Evolutionary conservation across 2,797 vertebrate genomes (phyloP).

Genomic region (Crocodylus rhombifer): DNA sequence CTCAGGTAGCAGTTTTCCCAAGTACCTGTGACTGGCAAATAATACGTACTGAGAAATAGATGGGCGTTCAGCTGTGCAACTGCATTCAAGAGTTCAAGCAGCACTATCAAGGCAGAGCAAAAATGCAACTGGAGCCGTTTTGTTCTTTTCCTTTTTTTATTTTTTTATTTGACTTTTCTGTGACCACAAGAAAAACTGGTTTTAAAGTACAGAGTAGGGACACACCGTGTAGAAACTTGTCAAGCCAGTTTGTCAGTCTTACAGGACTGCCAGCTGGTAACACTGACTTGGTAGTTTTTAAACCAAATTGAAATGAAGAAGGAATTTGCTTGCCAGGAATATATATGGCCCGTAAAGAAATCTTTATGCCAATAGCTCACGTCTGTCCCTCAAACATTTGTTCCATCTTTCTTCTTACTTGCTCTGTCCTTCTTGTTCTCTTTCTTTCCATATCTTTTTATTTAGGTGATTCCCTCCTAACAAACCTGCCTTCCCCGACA

Average conservation of each 20-base stretch:
- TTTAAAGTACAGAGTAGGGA: constrained; percentile 52
- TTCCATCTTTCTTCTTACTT: not conserved
- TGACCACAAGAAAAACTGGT: constrained; percentile 76
- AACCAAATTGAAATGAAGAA: constrained; percentile 52
- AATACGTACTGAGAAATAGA: not conserved
- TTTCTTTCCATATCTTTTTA: not conserved
- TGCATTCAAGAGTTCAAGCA: constrained; percentile 6
- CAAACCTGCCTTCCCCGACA: not conserved
- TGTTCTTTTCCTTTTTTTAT: constrained; percentile 50
- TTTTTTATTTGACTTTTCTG: constrained; percentile 54
- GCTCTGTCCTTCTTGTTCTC: not conserved
- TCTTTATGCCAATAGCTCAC: not conserved
- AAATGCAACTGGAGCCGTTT: constrained; percentile 54
- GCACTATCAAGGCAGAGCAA: constrained; percentile 31
- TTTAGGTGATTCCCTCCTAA: not conserved
- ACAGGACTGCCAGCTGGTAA: constrained; percentile 60
- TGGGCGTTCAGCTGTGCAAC: constrained; percentile 28
- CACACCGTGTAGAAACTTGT: constrained; percentile 47
- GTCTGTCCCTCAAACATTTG: not conserved
- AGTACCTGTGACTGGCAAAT: not conserved
- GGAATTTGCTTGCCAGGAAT: not conserved
- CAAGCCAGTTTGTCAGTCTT: constrained; percentile 59
- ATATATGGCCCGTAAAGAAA: not conserved
- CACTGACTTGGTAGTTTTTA: constrained; percentile 46
- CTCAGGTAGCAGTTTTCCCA: not conserved